Percentiles rank a stretch among this genome's conserved stretches.
Evolutionary conservation across 2,797 vertebrate genomes (phyloP).

Genomic region (Pterois miles): DNA sequence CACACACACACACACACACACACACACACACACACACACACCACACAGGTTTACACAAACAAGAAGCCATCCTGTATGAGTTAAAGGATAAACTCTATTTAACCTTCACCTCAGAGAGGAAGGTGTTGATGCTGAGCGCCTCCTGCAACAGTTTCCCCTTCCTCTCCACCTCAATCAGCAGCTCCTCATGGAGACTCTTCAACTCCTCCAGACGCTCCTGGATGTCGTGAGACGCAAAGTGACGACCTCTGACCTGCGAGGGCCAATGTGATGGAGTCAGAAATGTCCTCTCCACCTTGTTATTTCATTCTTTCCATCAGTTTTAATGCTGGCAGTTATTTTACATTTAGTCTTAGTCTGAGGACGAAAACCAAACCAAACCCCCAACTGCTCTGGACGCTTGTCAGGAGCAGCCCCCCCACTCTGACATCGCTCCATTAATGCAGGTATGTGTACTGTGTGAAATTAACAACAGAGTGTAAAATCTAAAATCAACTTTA

Average conservation of each 20-base stretch:
- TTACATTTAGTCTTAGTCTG: too few relatives aligned
- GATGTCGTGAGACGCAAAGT: conserved; percentile 85
- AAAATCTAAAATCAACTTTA: too few relatives aligned
- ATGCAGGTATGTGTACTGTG: too few relatives aligned
- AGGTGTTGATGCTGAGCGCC: conserved; percentile 83
- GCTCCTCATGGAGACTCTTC: conserved; percentile 76
- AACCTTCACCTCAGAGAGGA: conserved; percentile 84
- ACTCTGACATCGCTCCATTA: too few relatives aligned
- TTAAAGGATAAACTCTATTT: too few relatives aligned
- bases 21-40: background rate
- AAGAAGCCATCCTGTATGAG: background rate
- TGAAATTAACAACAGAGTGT: too few relatives aligned
- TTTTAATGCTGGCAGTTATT: too few relatives aligned
- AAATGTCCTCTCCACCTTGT: background rate
- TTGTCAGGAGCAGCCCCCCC: too few relatives aligned
- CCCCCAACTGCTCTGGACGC: too few relatives aligned
- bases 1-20: background rate
- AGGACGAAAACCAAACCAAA: too few relatives aligned
- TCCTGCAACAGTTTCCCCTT: conserved; percentile 82
- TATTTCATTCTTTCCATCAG: background rate
- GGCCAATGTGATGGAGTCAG: background rate
- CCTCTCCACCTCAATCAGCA: conserved; percentile 77
- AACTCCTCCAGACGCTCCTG: conserved; percentile 82
- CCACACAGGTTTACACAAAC: background rate
- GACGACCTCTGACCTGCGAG: conserved; percentile 77